Evolutionary conservation across 2,113 vertebrate genomes (phyloP).

Genomic region (Corythoichthys intestinalis): DNA sequence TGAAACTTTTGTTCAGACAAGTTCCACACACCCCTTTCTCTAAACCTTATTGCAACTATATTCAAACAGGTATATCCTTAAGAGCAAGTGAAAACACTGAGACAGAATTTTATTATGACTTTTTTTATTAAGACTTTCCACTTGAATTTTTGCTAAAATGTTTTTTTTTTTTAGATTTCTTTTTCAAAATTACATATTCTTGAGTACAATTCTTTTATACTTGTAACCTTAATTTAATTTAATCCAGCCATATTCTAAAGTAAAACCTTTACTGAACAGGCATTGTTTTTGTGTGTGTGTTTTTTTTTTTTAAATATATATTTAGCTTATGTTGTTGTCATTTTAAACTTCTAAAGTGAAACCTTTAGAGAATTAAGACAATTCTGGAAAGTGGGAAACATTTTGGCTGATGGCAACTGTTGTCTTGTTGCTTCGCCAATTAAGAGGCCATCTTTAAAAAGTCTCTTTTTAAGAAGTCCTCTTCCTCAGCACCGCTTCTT

Average conservation of each 20-base stretch:
- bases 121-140: slow-evolving; percentile 36
- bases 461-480: slow-evolving; percentile 65
- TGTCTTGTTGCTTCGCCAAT: slow-evolving; percentile 60
- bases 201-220: not conserved
- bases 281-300: not conserved
- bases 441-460: slow-evolving; percentile 58
- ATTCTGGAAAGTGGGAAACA: slow-evolving; percentile 64
- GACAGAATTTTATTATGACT: not conserved
- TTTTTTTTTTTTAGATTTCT: slow-evolving; percentile 23
- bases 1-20: slow-evolving; percentile 25
- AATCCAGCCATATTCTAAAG: slow-evolving; percentile 24
- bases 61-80: not conserved
- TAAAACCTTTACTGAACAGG: slow-evolving; percentile 47
- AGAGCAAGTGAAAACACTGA: slow-evolving; percentile 3
- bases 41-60: not conserved
- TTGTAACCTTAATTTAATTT: not conserved
- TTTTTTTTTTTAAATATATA: slow-evolving; percentile 14
- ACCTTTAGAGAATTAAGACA: slow-evolving; percentile 72
- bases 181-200: slow-evolving; percentile 19
- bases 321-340: slow-evolving; percentile 25
- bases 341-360: slow-evolving; percentile 72
- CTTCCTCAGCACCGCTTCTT: slow-evolving; percentile 75
- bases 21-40: not conserved
- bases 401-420: slow-evolving; percentile 55
- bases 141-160: slow-evolving; percentile 6